A percentile compares a stretch with the other conserved stretches of the same genome.
These are phyloP conservation scores for Ceyx margarethae DNA, from an alignment of 2,113 vertebrate species.

Conservation along the genomic window DNA sequence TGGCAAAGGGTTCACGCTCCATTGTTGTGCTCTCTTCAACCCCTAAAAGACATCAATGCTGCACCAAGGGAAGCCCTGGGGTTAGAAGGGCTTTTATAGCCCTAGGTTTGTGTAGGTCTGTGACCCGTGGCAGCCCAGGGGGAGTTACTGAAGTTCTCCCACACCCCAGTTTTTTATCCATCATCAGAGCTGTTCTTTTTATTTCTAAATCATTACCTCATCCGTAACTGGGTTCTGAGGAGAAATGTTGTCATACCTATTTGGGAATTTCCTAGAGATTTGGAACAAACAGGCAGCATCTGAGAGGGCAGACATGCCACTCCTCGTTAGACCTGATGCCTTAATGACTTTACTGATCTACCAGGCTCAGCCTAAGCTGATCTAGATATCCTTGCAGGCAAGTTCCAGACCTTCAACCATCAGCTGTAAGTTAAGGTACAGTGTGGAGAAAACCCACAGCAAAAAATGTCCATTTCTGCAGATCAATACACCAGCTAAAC, in stretches of 20 bases:
- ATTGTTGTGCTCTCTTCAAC: not conserved
- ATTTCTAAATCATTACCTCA: not conserved
- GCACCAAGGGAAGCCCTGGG: not conserved
- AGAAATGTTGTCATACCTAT: not conserved
- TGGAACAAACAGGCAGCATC: not conserved
- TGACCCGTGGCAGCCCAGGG: not conserved
- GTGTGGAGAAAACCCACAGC: accelerated
- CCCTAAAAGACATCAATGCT: not conserved
- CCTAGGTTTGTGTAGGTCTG: not conserved
- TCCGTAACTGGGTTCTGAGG: not conserved
- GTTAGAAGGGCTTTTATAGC: not conserved
- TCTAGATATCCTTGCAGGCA: not conserved
- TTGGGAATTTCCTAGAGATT: not conserved
- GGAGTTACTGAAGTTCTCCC: not conserved
- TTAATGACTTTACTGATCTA: not conserved
- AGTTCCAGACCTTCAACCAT: not conserved
- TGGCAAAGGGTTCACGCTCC: not conserved
- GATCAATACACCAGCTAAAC: not conserved
- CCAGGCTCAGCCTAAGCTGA: not conserved
- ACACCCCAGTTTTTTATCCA: accelerated
- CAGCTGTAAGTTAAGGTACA: not conserved
- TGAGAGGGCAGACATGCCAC: not conserved
- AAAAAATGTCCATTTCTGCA: accelerated
- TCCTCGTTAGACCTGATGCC: not conserved
- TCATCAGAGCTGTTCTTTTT: not conserved